These are phyloP conservation scores for Ovis aries DNA, from an alignment of 2,113 vertebrate genomes.

Conservation along the genomic window ARS-UI_Ramb_v3.0 NC_056056.1:197475501-197476000, in stretches of 20 bases:
- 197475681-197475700: not conserved
- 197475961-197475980: not conserved
- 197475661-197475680: not conserved
- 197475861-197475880: not conserved
- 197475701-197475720: not conserved
- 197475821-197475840: not conserved
- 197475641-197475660: not conserved
- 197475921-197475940: not conserved
- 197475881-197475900: not conserved
- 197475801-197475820: not conserved
- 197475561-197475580: not conserved
- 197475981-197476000: not conserved
- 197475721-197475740: not conserved
- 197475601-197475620: not conserved
- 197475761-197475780: not conserved
- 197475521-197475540: not conserved
- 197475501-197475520: accelerated
- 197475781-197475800: not conserved
- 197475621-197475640: not conserved
- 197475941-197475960: not conserved
- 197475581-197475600: not conserved
- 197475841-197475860: not conserved
- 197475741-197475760: not conserved
- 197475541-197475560: not conserved
- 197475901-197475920: not conserved